Evolutionary conservation across 2,797 vertebrate genomes (phyloP), one percentile per base, ranked within the genome.

Genomic region (Spinus pinus): DNA sequence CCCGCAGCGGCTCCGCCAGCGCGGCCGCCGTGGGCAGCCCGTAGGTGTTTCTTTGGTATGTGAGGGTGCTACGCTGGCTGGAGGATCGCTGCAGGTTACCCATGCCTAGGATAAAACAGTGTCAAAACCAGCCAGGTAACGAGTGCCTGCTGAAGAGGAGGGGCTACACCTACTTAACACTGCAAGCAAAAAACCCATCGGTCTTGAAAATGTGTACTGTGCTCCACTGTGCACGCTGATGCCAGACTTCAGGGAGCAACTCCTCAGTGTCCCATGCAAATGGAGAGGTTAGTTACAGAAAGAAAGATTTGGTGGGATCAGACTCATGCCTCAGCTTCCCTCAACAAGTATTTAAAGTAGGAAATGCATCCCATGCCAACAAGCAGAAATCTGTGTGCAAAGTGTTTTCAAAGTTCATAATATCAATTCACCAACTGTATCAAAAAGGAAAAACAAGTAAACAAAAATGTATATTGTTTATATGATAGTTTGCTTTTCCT

Each of bases 11-110:
- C 81, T 99, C 99, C 2, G 61, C 70, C 81, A 84, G 22, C 81
- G 98, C 97, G 81, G 98, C 98, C 60, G 98, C 93, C 57, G 98
- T 95, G 97, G 98, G 98, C 96, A 99, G 98, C 95, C 97, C 97
- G 60, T 98, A 99, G 98, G 98, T 98, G 97, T 98, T 99, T 99
- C 99, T 99, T 98, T 99, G 99, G 99, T 99, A 99, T 93, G 98
- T 98, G 97, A 99, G 98, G 53, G 99, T 99, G 97, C 98, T 98
- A 75, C 99, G 99, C 97, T 99, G 99, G 97, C 99, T 99, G 97
- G 98, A 98, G 6, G 99, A 98, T 90, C 99, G 98, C 97, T 99
- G 99, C 71, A 99, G 98, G 97, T 98, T 99, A 79, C 99, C 99
- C 82, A 98, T 97, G 97, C 99, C 99, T 99, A 97, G 57, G 86